A percentile compares a stretch with the other conserved stretches of the same genome.
These are phyloP conservation scores for Plagiodera versicolora DNA, from an alignment of 2,888 invertebrate species.

Conservation along the genomic window DNA sequence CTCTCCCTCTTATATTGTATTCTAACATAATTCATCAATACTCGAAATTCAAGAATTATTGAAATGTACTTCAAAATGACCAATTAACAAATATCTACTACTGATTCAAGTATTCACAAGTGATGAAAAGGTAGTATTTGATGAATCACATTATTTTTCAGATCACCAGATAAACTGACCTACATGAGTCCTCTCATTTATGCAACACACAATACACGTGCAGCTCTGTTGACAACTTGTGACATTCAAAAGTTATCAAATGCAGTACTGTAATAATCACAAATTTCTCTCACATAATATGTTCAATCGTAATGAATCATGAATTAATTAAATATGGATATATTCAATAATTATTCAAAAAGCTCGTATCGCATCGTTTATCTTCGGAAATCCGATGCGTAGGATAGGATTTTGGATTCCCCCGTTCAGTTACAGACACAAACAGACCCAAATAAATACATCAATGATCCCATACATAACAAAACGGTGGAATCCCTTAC, in stretches of 20 bases:
- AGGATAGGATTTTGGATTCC: slow-evolving; percentile 25
- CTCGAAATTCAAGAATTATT: no score
- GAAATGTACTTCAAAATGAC: no score
- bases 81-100: no score
- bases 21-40: no score
- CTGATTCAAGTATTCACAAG: no score
- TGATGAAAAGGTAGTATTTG: no score
- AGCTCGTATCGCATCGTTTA: slow-evolving; percentile 19
- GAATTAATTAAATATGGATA: neutral
- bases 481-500: slow-evolving; percentile 19
- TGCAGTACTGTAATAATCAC: no score
- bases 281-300: neutral
- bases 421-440: slow-evolving; percentile 17
- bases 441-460: slow-evolving; percentile 17
- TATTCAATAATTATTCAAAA: slow-evolving; percentile 3
- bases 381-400: slow-evolving; percentile 25
- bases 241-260: no score
- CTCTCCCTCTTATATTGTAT: no score
- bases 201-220: neutral
- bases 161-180: no score
- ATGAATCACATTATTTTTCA: no score
- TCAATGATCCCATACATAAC: slow-evolving; percentile 17
- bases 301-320: neutral
- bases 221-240: no score
- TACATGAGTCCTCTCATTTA: neutral